Evolutionary conservation across 2,888 invertebrate genomes (phyloP), one percentile per base, ranked within the genome.

Genomic region (Nomada fucata): DNA sequence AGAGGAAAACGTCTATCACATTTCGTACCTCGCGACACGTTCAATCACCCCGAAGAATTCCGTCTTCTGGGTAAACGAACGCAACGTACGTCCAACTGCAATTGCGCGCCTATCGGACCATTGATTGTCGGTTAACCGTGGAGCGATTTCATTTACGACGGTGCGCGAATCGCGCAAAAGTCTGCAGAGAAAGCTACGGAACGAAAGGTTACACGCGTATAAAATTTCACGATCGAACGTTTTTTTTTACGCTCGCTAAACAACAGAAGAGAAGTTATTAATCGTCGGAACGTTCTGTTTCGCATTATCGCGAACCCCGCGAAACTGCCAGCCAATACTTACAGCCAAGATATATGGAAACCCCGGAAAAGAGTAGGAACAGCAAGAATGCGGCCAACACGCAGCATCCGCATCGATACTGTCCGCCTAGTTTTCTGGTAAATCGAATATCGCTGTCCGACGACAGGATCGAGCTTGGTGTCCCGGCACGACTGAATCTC

Each of bases 401-500:
- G 90, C 97, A 98, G 94, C 98, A 98, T 90, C 98, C 98, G 90
- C 97, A 97, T 91, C 97, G 96, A 93, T 97, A 97, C 87, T 97
- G 97, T 74, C 97, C 96, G 86, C 97, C 97, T 88, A 97, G 95
- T 94, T 97, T 98, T 72, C 97, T 95, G 20, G 98, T 98, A 94
- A 98, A 98, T 87, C 97, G 95, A 93, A 98, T 98, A 94, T 98
- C 97, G 90, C 97, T 98, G 95, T 97, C 97, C 87, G 97, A 97
- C 0, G 97, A 97, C 90, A 97, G 94, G 78, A 97, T 97, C 52
- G 97, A 97, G 93, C 97, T 97, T 55, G 97, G 96, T 0, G 95
- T 95, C 53, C 94, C 94, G 7, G 94, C 94, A 86, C 95, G 92
- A 87, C 95, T 94, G 89, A 94, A 94, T 78, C 94, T 94, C 83